Evolutionary conservation across 2,797 vertebrate species (phyloP), one percentile per base, ranked within the genome.

Genomic region (Spatula clypeata): DNA sequence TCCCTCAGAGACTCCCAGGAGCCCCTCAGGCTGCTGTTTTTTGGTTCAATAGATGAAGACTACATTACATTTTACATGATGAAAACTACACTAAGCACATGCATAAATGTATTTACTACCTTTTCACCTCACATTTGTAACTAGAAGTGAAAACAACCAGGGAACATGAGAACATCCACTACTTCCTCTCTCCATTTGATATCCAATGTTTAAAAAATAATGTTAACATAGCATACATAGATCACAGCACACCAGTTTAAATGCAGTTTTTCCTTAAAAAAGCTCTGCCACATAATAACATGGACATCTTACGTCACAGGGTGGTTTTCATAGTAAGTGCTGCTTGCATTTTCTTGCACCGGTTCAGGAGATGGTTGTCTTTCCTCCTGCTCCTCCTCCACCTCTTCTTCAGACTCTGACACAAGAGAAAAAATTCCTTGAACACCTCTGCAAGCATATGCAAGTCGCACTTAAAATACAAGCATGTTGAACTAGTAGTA

Each of bases 391-490:
- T 99, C 99, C 89, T 99, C 99, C 96, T 99, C 99, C 77, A 99
- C 99, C 94, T 99, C 99, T 93, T 99, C 99, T 95, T 99, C 99
- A 29, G 99, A 99, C 95, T 99, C 99, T 99, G 93, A 94, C 16
- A 96, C 23, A 95, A 91, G 47, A 90, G 6, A 96, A 21, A 94
- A 86, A 9, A 47, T 2, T 69, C 60, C 74, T 86, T 86, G 36
- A 29, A 31, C 18, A 73, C 10, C 23, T 75, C 36, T 21, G 6
- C 26, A 51, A 51, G 29, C 0, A 1, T 21, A 36, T 23, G 58
- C 0, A 5, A 79, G 34, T 19, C 0, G 0, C 49, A 45, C 62
- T 71, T 51, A 64, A 82, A 77, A 66, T 42, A 71, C 75, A 94
- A 65, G 34, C 42, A 11, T 3, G 34, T 18, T 21, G 34, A 49